Percentiles rank a stretch among this genome's conserved stretches.
Conservation (phyloP, 2,888 invertebrate genomes). For the Lacanobia wlatinum region DNA sequence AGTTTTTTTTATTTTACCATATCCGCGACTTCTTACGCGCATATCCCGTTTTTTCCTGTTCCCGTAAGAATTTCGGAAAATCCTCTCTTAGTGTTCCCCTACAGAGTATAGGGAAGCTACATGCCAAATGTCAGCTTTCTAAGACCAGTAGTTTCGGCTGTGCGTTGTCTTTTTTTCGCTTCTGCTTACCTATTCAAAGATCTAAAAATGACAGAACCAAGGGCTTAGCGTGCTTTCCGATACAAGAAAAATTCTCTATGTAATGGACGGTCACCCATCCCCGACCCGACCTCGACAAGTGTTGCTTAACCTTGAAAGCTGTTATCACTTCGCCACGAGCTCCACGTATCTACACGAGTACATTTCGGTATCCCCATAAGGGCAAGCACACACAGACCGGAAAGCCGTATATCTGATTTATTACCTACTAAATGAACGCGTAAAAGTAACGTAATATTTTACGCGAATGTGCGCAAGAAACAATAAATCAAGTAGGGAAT, state of each 20-base stretch:
- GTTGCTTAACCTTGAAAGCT: neutral
- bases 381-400: conserved; percentile 64
- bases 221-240: neutral
- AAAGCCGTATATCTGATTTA: conserved; percentile 74
- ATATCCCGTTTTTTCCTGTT: too few species aligned
- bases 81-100: too few species aligned
- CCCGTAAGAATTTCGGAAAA: too few species aligned
- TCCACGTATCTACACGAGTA: neutral
- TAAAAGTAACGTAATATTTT: conserved; percentile 69
- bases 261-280: neutral
- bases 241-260: neutral
- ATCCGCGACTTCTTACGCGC: too few species aligned
- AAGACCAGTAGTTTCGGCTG: too few species aligned
- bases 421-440: conserved; percentile 67
- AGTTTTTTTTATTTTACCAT: too few species aligned
- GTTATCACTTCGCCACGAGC: neutral
- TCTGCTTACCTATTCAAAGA: too few species aligned
- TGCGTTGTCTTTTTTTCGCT: too few species aligned
- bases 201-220: too few species aligned
- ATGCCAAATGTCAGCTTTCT: too few species aligned
- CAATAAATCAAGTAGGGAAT: conserved; percentile 65
- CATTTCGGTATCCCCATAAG: conserved; percentile 39
- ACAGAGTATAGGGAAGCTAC: too few species aligned
- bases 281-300: neutral
- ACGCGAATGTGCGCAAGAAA: conserved; percentile 65